Percentiles rank a stretch among this genome's conserved stretches.
Conservation (phyloP, 2,888 invertebrate genomes). For the Harpalus rufipes region DNA sequence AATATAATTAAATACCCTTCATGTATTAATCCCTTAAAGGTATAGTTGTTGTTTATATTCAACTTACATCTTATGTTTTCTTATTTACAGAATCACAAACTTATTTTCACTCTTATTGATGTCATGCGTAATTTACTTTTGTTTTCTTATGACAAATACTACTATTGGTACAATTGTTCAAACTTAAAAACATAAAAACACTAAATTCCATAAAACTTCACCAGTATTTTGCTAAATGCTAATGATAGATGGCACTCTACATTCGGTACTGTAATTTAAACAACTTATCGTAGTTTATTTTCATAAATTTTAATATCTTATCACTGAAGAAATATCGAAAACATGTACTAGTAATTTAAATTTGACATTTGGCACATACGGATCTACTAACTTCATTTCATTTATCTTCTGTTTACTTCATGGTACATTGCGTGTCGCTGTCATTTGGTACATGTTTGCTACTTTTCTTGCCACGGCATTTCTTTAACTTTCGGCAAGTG, state of each 20-base stretch:
- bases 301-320: background rate
- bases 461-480: constrained; percentile 22
- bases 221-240: background rate
- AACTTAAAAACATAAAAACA: constrained; percentile 33
- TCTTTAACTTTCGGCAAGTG: constrained; percentile 5
- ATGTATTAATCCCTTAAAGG: background rate
- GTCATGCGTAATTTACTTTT: constrained; percentile 55
- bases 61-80: constrained; percentile 28
- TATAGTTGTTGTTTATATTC: too few relatives aligned
- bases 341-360: background rate
- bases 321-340: background rate
- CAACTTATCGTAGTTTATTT: background rate
- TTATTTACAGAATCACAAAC: constrained; percentile 22
- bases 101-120: constrained; percentile 30
- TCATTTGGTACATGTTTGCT: constrained; percentile 39
- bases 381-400: constrained; percentile 20
- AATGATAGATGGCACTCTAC: background rate
- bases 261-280: background rate
- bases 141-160: constrained; percentile 45
- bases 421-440: constrained; percentile 43
- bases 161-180: constrained; percentile 21
- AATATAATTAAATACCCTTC: constrained; percentile 34
- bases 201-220: background rate
- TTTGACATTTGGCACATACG: background rate
- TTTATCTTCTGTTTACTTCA: constrained; percentile 46